phyloP scores from a whole-genome alignment of 2,797 vertebrate genomes.

The Macroramphosus scolopax region DNA sequence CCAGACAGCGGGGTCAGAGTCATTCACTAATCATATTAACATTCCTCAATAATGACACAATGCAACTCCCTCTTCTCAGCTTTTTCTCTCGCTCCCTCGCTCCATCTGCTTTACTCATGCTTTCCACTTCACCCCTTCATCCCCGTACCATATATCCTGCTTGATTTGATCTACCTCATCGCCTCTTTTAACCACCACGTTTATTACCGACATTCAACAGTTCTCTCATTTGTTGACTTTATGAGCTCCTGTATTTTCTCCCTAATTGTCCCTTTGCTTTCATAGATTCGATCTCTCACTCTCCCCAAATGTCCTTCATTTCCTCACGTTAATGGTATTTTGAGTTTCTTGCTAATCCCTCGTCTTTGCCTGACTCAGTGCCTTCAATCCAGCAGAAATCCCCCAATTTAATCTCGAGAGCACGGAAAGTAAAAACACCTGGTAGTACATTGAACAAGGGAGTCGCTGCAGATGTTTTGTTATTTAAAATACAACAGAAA shows the following conservation, averaged over 20 bases:
- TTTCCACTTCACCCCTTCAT: conserved; percentile 25
- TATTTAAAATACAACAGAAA: no score
- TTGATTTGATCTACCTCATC: conserved; percentile 33
- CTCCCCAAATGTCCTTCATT: conserved; percentile 8
- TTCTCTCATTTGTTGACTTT: conserved; percentile 33
- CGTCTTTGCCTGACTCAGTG: no score
- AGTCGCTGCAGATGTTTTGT: no score
- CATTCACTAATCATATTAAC: conserved; percentile 82
- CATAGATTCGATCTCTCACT: background rate
- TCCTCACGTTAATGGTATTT: background rate
- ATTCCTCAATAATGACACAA: conserved; percentile 79
- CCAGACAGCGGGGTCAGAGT: conserved; percentile 71
- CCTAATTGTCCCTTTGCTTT: background rate
- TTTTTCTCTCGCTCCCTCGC: conserved; percentile 18
- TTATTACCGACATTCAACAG: conserved; percentile 16
- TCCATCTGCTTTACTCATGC: conserved; percentile 36
- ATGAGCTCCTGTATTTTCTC: conserved; percentile 7
- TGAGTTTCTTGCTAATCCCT: no score
- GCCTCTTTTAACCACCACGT: conserved; percentile 14
- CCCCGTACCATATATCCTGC: conserved; percentile 8
- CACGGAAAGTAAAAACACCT: no score
- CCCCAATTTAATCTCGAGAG: background rate
- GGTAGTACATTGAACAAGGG: no score
- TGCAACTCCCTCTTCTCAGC: conserved; percentile 49
- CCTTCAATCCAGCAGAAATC: no score